Evolutionary conservation across 2,888 invertebrate genomes (phyloP).

Genomic region (Drymonia ruficornis): DNA sequence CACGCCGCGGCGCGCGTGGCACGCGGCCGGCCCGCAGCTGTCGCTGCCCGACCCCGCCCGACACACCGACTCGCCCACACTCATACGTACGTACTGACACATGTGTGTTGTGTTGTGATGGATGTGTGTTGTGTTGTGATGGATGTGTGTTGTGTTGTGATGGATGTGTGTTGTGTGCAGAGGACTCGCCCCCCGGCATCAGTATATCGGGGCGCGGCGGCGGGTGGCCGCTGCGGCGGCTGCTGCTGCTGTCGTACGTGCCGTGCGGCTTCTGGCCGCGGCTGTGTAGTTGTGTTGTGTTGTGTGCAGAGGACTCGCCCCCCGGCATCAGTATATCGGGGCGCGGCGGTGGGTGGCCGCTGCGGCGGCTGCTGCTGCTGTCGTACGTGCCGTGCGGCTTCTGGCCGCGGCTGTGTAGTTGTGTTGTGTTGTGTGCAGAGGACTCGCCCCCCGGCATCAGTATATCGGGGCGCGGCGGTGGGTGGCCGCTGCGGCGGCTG

Average conservation of each 20-base stretch:
- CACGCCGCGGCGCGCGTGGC: constrained; percentile 54
- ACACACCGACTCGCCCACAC: constrained; percentile 64
- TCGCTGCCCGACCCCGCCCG: constrained; percentile 30
- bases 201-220: constrained; percentile 67
- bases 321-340: constrained; percentile 46
- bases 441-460: constrained; percentile 53
- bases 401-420: constrained; percentile 89
- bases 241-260: constrained; percentile 97
- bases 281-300: no score
- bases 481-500: constrained; percentile 88
- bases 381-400: constrained; percentile 99
- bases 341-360: constrained; percentile 83
- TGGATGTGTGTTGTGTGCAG: no score
- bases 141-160: no score
- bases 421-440: constrained; percentile 41
- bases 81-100: constrained; percentile 52
- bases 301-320: constrained; percentile 61
- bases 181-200: constrained; percentile 59
- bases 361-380: constrained; percentile 93
- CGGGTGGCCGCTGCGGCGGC: constrained; percentile 87
- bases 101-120: no score
- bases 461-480: constrained; percentile 70
- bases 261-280: constrained; percentile 99
- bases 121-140: no score
- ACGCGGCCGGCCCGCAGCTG: constrained; percentile 41